Conservation (phyloP, 1,140 invertebrate genomes). For the Polyergus mexicanus region DNA sequence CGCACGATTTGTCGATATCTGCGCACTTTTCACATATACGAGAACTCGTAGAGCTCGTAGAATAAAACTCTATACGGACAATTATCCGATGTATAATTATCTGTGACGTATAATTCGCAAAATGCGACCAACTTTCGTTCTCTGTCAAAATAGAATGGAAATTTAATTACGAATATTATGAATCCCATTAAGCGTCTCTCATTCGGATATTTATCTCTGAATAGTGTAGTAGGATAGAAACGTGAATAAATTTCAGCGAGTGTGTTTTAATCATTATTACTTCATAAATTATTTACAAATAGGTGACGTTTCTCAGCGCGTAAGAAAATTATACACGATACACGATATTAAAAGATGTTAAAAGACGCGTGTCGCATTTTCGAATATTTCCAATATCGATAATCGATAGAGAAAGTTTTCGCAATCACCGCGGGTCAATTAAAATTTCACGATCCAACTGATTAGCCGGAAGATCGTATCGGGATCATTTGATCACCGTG, state of each 20-base stretch:
- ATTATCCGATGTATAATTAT: constrained; percentile 3
- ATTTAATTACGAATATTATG: background rate
- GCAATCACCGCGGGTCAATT: constrained; percentile 16
- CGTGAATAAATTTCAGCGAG: background rate
- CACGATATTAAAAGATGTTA: constrained; percentile 13
- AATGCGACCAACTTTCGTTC: background rate
- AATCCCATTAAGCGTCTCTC: background rate
- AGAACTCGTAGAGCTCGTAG: background rate
- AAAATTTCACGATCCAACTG: constrained; percentile 42
- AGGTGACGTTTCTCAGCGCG: too few species aligned
- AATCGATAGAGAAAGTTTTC: background rate
- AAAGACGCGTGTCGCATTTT: constrained; percentile 10
- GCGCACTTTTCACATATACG: background rate
- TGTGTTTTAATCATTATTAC: background rate
- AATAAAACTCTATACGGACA: background rate
- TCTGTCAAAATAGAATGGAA: background rate
- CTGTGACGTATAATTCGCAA: constrained; percentile 1
- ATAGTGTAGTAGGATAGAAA: background rate
- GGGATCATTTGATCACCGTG: constrained; percentile 35
- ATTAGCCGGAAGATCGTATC: constrained; percentile 19
- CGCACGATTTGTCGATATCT: background rate
- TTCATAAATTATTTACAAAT: constrained; percentile 23
- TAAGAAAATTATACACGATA: constrained; percentile 15
- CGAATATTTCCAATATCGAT: background rate
- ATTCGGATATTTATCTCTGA: background rate